phyloP scores from a whole-genome alignment of 1,140 invertebrate genomes.

The Chlorops oryzae region DNA sequence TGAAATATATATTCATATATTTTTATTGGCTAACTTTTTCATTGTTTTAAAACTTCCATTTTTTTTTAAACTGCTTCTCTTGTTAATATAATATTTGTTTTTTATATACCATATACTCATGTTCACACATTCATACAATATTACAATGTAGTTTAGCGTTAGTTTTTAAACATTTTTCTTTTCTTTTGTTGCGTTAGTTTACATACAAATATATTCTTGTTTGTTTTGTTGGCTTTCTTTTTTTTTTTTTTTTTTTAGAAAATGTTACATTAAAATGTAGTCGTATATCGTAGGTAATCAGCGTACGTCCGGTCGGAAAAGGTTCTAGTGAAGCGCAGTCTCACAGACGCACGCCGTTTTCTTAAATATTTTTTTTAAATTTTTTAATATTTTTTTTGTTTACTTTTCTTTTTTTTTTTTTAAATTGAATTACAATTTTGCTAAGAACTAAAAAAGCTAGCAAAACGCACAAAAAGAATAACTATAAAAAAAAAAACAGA shows the following conservation, averaged over 20 bases:
- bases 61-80: slow-evolving; percentile 15
- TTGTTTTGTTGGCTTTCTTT: no score
- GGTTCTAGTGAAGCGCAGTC: no score
- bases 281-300: slow-evolving; percentile 40
- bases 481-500: slow-evolving; percentile 21
- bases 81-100: slow-evolving; percentile 22
- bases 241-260: no score
- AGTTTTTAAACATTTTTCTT: slow-evolving; percentile 22
- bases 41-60: slow-evolving; percentile 23
- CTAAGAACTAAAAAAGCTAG: slow-evolving; percentile 43
- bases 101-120: slow-evolving; percentile 19
- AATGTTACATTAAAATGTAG: slow-evolving; percentile 48
- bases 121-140: no score
- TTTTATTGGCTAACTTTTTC: slow-evolving; percentile 48
- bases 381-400: slow-evolving; percentile 27
- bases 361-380: slow-evolving; percentile 19
- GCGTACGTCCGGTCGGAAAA: no score
- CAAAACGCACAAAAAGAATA: slow-evolving; percentile 4
- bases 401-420: slow-evolving; percentile 25
- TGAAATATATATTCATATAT: slow-evolving; percentile 48
- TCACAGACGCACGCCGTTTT: no score
- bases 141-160: no score
- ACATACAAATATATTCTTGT: slow-evolving; percentile 49
- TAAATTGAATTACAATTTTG: slow-evolving; percentile 43
- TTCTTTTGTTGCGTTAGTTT: slow-evolving; percentile 41